These are phyloP conservation scores for Drosophila albomicans DNA, from an alignment of 1,140 invertebrate genomes.

Conservation along the genomic window DNA sequence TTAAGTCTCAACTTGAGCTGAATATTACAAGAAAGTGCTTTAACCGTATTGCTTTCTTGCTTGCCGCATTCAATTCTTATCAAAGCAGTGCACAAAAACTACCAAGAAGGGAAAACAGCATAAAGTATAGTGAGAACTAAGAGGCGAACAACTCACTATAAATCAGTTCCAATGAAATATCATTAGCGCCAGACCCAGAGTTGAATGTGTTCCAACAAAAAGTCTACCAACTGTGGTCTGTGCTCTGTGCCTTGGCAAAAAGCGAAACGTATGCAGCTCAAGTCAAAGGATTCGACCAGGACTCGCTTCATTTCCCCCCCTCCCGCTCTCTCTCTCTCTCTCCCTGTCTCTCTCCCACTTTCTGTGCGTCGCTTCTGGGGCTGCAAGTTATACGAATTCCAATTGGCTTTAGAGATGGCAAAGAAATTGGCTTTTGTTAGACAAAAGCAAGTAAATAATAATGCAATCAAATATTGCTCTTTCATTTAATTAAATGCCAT, in stretches of 20 bases:
- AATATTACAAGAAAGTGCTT: background rate
- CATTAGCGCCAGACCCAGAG: conserved; percentile 63
- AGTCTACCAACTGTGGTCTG: conserved; percentile 32
- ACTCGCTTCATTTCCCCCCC: background rate
- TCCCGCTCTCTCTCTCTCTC: too few relatives aligned
- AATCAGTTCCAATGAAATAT: conserved; percentile 79
- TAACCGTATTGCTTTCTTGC: background rate
- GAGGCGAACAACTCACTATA: conserved; percentile 58
- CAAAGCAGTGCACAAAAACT: conserved; percentile 26
- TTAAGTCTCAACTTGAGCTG: conserved; percentile 1
- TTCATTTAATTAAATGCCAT: too few relatives aligned
- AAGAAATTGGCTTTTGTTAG: background rate
- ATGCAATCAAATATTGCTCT: too few relatives aligned
- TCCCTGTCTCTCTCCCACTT: too few relatives aligned
- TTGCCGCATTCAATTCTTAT: conserved; percentile 26
- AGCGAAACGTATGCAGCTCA: conserved; percentile 24
- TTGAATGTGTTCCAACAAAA: conserved; percentile 40
- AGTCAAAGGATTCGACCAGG: conserved; percentile 1
- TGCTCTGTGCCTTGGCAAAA: conserved; percentile 12
- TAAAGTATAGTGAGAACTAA: conserved; percentile 10
- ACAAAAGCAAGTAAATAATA: background rate
- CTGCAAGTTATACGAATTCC: conserved; percentile 21
- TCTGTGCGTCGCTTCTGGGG: too few relatives aligned
- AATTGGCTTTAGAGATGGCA: conserved; percentile 18
- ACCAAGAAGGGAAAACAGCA: conserved; percentile 3